Conservation (phyloP, 2,888 invertebrate species). For the Lasioglossum pauxillum region DNA sequence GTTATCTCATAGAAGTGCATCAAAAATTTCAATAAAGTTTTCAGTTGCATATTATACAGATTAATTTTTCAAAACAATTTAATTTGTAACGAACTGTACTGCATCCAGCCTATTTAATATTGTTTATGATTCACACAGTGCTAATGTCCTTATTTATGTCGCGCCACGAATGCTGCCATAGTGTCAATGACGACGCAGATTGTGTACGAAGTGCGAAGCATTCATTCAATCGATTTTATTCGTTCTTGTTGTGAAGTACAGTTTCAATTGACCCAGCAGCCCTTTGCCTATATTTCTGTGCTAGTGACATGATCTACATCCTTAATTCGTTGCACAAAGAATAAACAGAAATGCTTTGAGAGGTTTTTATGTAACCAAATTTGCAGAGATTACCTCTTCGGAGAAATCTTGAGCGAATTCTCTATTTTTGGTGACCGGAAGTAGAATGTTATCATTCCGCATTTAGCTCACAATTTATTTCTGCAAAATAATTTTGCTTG, state of each 20-base stretch:
- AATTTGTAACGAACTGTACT: not conserved
- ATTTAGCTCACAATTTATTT: not conserved
- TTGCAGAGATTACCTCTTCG: not conserved
- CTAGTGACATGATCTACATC: constrained; percentile 8
- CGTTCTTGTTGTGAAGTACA: not conserved
- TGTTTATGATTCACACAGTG: not conserved
- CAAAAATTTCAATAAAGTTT: not conserved
- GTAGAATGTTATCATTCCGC: not conserved
- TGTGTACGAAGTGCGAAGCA: not conserved
- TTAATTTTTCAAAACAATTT: not conserved
- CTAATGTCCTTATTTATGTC: not conserved
- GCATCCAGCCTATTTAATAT: not conserved
- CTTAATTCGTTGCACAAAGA: constrained; percentile 4
- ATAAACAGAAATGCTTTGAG: not conserved
- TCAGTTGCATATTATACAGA: not conserved
- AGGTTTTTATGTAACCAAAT: not conserved
- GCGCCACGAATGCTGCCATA: not conserved
- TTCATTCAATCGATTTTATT: not conserved
- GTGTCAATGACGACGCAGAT: not conserved
- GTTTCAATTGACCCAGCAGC: constrained; percentile 12
- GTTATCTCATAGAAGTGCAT: not conserved
- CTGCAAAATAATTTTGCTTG: not conserved
- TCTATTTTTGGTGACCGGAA: not conserved
- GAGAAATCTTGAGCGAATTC: not conserved
- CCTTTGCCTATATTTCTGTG: constrained; percentile 9